Evolutionary conservation across 2,113 vertebrate species (phyloP), one percentile per base, ranked within the genome.

Genomic region (Calidris pugnax): DNA sequence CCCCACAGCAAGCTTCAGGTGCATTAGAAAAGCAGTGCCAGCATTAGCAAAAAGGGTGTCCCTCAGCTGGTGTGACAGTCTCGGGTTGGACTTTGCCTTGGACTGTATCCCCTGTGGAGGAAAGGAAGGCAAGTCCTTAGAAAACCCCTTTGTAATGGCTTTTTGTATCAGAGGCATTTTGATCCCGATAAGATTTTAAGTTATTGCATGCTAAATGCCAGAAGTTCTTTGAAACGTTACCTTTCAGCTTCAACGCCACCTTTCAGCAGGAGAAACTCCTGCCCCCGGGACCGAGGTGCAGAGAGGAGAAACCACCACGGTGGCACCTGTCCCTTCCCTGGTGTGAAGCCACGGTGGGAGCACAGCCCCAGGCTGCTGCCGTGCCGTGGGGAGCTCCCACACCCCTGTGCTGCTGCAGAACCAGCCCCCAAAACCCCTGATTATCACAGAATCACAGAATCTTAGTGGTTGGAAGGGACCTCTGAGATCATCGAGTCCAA

Each of bases 21-120:
- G 13, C 51, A 15, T 45, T 59, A 71, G 47, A 63, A 75, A 71
- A 67, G 26, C 7, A 2, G 48, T 13, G 48, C 56, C 71, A 88
- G 66, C 67, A 37, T 19, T 15, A 63, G 26, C 22, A 53, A 85
- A 28, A 77, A 78, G 30, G 8, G 10, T 37, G 22, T 63, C 51
- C 24, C 56, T 76, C 72, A 50, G 23, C 50, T 28, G 22, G 5
- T n/a, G 37, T 45, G 67, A 48, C 30, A 56, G n/a, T 20, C 24
- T 48, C 41, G 32, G 2, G 2, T 93, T 95, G 90, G 94, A 92
- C 90, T 97, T 96, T 93, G 81, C 47, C 60, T 97, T 96, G 93
- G 71, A 96, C 60, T 85, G 33, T 47, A 67, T 93, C 66, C 89
- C 87, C 45, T 47, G 62, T 76, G 93, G 84, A 93, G 89, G 37